phyloP scores from a whole-genome alignment of 2,797 vertebrate genomes.

The Leuciscus waleckii region DNA sequence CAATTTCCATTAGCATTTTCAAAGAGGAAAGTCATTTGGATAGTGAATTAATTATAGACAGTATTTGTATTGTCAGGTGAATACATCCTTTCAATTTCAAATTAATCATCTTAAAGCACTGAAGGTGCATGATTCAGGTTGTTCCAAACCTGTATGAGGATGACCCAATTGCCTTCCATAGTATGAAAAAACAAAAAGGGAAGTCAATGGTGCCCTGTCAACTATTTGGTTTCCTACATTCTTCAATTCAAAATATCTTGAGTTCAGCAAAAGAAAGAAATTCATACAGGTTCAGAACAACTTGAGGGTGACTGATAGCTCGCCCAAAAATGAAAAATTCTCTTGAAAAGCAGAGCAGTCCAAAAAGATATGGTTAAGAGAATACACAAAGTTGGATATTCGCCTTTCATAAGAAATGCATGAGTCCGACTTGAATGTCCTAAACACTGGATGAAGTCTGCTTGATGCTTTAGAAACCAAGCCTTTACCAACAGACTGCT shows the following conservation, averaged over 20 bases:
- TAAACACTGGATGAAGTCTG: background rate
- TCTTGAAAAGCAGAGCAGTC: background rate
- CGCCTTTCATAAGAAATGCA: too few species aligned
- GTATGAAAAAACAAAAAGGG: too few species aligned
- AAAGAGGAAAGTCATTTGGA: background rate
- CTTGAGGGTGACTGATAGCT: too few species aligned
- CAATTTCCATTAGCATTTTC: background rate
- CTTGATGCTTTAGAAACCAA: background rate
- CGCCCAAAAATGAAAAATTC: too few species aligned
- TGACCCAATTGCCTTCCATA: background rate
- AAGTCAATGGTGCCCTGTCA: background rate
- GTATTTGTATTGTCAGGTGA: background rate
- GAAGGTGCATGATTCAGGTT: background rate
- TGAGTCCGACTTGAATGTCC: background rate
- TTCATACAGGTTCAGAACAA: too few species aligned
- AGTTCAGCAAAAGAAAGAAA: background rate
- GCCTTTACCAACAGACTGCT: background rate
- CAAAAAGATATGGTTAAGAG: background rate
- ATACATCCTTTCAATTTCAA: background rate
- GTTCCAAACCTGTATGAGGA: too few species aligned
- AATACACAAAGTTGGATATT: background rate
- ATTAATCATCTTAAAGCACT: background rate
- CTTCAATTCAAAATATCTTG: background rate
- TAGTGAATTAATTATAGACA: background rate
- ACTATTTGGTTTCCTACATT: background rate